Evolutionary conservation across 2,113 vertebrate species (phyloP).

Genomic region (Neodon shergylaensis): DNA sequence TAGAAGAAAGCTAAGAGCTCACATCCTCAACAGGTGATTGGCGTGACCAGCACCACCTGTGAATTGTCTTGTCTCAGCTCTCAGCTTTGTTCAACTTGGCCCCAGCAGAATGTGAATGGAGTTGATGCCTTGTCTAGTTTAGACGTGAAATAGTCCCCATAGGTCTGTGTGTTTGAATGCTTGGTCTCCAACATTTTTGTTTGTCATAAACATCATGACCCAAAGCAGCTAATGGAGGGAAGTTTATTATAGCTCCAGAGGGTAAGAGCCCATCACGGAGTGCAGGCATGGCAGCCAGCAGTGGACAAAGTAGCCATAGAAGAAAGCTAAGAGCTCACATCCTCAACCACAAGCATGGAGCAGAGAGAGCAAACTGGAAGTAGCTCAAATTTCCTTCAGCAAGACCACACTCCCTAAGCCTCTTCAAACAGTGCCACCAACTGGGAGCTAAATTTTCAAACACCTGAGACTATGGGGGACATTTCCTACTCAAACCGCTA

Average conservation of each 20-base stretch:
- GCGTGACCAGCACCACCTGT: rapidly evolving
- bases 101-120: background rate
- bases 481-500: background rate
- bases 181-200: background rate
- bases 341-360: background rate
- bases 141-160: background rate
- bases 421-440: background rate
- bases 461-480: background rate
- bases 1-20: background rate
- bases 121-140: background rate
- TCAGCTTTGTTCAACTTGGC: background rate
- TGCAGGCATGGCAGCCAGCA: background rate
- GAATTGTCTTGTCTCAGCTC: background rate
- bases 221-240: background rate
- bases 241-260: background rate
- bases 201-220: background rate
- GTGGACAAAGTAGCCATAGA: background rate
- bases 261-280: background rate
- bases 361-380: background rate
- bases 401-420: background rate
- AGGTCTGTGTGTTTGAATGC: background rate
- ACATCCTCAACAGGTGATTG: background rate
- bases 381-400: background rate
- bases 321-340: background rate
- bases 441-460: too few species aligned